Base-by-base conservation (phyloP, 2,797 vertebrate species). In the Passerculus sandwichensis region DNA sequence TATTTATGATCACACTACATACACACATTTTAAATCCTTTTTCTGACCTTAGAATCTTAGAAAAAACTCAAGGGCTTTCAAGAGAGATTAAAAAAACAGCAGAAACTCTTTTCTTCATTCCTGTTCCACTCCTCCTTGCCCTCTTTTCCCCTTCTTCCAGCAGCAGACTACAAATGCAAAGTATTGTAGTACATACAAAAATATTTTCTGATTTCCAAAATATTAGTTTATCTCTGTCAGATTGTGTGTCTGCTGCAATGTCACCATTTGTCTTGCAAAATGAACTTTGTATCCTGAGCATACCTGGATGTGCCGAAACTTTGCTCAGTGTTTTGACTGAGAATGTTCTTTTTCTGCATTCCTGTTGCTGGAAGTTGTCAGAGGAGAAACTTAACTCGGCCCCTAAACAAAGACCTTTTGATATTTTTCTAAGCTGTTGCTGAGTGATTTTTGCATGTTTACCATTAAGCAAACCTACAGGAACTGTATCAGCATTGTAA, bases 331-430 rank as follows among this genome's bases (percentile, higher is more conserved):
- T 87, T 93, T 92, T 93, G 64, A 83, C 80, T 88, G 56, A 78
- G 92, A 95, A 92, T 93, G 85, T 86, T 94, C 94, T 56, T 56
- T 70, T 79, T 89, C 91, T 94, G 44, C 86, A 93, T 96, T 97
- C 96, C 92, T 93, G 34, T 92, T 86, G 69, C 91, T 93, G 80
- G 32, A 90, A 94, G 93, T 91, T 97, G 95, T 98, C 97, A 96
- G 92, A 96, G 61, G 22, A 93, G 91, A 94, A 96, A 89, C 72
- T 96, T 95, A 96, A 95, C 92, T 94, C 91, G 94, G 84, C 74
- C 83, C 76, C 75, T 67, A 91, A 96, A 94, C 94, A 96, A 95
- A 96, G 87, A 64, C 87, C 90, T 95, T 93, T 95, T 96, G 92
- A 94, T 88, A 93, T 69, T 94, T 76, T 94, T 74, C 82, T 96